phyloP scores from a whole-genome alignment of 2,113 vertebrate species.

The crab-eating macaque (Macaca fascicularis) region DNA sequence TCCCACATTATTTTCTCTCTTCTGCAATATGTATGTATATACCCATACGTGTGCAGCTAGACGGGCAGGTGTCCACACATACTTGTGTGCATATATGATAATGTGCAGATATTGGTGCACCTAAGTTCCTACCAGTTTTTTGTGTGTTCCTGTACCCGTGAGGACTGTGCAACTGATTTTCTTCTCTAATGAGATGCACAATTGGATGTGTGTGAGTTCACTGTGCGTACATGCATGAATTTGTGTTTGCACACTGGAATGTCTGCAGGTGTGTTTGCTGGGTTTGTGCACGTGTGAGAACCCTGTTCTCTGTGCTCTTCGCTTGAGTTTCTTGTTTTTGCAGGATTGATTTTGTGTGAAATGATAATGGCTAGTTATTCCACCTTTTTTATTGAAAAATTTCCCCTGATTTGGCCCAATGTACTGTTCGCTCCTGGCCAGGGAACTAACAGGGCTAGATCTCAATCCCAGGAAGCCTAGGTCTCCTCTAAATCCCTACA shows the following conservation, averaged over 20 bases:
- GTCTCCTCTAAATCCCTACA: background rate
- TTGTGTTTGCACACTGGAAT: background rate
- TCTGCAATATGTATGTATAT: background rate
- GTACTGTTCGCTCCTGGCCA: background rate
- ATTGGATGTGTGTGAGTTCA: background rate
- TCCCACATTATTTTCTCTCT: background rate
- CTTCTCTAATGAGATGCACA: background rate
- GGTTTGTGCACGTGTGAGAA: background rate
- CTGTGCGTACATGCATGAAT: background rate
- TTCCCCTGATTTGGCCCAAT: background rate
- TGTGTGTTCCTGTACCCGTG: background rate
- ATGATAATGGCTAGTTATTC: background rate
- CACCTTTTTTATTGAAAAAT: background rate
- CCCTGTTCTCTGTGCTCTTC: background rate
- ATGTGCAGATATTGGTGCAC: background rate
- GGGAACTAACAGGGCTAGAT: background rate
- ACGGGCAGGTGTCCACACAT: background rate
- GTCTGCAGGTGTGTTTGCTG: background rate
- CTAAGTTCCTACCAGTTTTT: background rate
- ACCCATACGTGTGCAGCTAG: background rate
- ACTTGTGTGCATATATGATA: background rate
- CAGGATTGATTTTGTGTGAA: slow-evolving; percentile 25
- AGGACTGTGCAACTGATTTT: background rate
- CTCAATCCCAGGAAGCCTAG: background rate
- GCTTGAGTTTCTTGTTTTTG: slow-evolving; percentile 18